Percentiles rank a stretch among this genome's conserved stretches.
These are phyloP conservation scores for Chrysolina americana DNA, from an alignment of 2,888 invertebrate species.

Conservation along the genomic window DNA sequence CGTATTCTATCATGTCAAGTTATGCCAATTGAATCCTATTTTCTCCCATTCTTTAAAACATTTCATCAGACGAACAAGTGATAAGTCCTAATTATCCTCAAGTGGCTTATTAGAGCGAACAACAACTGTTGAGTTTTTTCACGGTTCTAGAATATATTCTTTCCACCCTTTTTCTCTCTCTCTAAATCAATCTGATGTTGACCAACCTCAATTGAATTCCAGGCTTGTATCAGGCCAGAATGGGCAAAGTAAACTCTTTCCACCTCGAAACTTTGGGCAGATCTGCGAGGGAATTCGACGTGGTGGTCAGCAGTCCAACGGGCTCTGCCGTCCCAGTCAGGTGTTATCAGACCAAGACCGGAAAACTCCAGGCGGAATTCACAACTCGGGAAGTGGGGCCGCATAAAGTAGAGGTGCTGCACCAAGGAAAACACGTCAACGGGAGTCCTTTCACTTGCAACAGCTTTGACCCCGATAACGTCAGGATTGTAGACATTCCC, in stretches of 20 bases:
- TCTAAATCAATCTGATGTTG: no score
- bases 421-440: conserved; percentile 89
- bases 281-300: conserved; percentile 91
- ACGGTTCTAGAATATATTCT: no score
- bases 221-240: conserved; percentile 88
- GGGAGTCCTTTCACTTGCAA: conserved; percentile 96
- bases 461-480: conserved; percentile 89
- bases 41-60: no score
- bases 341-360: conserved; percentile 97
- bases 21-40: no score
- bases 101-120: no score
- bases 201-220: conserved; percentile 60
- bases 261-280: conserved; percentile 90
- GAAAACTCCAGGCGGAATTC: conserved; percentile 95
- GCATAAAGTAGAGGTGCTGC: conserved; percentile 84
- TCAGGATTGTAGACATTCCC: conserved; percentile 83
- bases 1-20: no score
- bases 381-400: conserved; percentile 84
- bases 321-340: conserved; percentile 71
- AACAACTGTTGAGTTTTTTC: no score
- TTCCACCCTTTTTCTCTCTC: no score
- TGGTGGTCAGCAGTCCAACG: conserved; percentile 78
- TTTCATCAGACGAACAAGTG: no score
- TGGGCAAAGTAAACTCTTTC: conserved; percentile 87
- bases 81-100: no score